Evolutionary conservation across 2,888 invertebrate species (phyloP), one percentile per base, ranked within the genome.

Genomic region (Xanthorhoe designata): DNA sequence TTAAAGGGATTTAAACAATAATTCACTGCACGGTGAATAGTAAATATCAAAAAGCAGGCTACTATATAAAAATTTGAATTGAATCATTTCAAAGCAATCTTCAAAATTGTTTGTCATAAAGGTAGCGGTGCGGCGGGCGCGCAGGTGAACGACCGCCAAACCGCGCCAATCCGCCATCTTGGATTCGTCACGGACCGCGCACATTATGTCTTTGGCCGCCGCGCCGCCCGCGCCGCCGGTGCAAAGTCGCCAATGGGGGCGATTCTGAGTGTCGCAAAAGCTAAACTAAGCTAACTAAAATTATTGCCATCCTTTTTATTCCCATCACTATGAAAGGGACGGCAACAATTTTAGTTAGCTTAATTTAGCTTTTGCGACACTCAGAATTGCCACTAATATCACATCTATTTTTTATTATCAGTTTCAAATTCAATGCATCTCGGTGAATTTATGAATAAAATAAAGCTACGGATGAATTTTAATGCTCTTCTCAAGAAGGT

Each of bases 81-180:
- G 29, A 29, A 57, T 57, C 47, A 65, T 63, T 49, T 49, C 13
- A 68, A 71, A 61, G 61, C 70, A 78, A 82, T 83, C 78, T 80
- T 74, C 75, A 47, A 75, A 78, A 78, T 81, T 84, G 79, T 80
- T 58, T 59, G 51, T 59, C 79, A 82, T n/a, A 84, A 85, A 85
- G 81, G 81, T 83, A 84, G 78, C 78, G 78, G 81, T 84, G 80
- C 80, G 80, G 80, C 78, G 81, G 82, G 87, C 85, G 86, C 84
- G 85, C 84, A 78, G 91, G 91, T 93, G 82, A 90, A 86, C 72
- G 92, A 91, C 92, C 92, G 84, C 90, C 92, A 90, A 92, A 92
- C 89, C 87, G 86, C 90, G 90, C 86, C 84, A 88, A 87, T 81
- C 87, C 88, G 85, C 92, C 92, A 92, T 91, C 81, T 91, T 91